Conservation (phyloP, 2,797 vertebrate species). For the Naso thynnoides region DNA sequence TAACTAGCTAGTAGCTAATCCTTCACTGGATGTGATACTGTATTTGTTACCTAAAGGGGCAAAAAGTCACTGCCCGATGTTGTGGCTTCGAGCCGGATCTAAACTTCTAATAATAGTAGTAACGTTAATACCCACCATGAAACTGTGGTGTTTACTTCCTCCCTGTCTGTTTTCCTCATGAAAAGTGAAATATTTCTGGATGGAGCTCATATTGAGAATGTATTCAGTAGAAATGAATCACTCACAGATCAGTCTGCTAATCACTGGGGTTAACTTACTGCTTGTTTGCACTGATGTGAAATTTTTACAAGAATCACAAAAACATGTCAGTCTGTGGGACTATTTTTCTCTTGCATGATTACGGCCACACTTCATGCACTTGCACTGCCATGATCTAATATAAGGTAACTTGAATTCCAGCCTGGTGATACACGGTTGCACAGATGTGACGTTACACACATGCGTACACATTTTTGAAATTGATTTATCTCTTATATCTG, state of each 20-base stretch:
- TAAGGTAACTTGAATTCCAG: background rate
- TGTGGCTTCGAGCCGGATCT: background rate
- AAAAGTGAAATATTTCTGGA: background rate
- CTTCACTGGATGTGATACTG: constrained; percentile 12
- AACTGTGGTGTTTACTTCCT: background rate
- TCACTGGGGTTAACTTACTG: background rate
- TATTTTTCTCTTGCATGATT: background rate
- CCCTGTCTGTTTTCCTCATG: background rate
- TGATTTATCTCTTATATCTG: background rate
- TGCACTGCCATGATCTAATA: background rate
- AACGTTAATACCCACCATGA: too few relatives aligned
- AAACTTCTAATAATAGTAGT: background rate
- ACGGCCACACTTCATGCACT: background rate
- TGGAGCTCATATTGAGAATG: background rate
- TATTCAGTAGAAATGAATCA: background rate
- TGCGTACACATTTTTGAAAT: too few relatives aligned
- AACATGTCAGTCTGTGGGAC: background rate
- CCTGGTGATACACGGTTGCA: background rate
- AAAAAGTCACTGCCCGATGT: background rate
- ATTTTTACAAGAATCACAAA: background rate
- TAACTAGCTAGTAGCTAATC: constrained; percentile 61
- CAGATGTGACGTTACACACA: too few relatives aligned
- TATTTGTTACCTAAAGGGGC: background rate
- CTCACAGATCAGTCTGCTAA: background rate
- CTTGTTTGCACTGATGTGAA: background rate